Percentiles rank a stretch among this genome's conserved stretches.
Evolutionary conservation across 30 jellyfish, hydroid and myxozoan genomes (phyloP).

Genomic region (Turritopsis dohrnii): DNA sequence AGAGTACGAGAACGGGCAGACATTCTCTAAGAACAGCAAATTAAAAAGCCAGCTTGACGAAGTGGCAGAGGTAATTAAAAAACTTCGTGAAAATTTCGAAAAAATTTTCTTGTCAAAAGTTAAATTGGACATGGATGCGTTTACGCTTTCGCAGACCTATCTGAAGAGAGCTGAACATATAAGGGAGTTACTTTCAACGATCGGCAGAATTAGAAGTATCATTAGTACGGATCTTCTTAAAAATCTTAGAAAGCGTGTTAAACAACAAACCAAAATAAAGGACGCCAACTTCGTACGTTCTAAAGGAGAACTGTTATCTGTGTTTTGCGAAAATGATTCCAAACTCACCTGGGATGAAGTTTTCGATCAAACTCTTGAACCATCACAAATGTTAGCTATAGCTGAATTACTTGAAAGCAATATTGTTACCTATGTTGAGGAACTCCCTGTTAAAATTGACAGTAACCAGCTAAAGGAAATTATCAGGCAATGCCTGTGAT

Average conservation of each 20-base stretch:
- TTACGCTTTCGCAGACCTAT: slow-evolving; percentile 10
- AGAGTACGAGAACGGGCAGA: background rate
- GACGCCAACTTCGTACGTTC: background rate
- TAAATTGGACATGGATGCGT: background rate
- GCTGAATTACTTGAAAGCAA: background rate
- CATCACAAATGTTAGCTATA: too few species aligned
- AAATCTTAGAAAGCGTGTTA: background rate
- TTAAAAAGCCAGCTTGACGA: background rate
- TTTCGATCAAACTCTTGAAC: too few species aligned
- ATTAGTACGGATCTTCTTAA: background rate
- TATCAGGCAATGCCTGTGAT: background rate
- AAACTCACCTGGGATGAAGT: slow-evolving; percentile 10
- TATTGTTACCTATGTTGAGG: background rate
- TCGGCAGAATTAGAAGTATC: background rate
- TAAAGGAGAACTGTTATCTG: background rate
- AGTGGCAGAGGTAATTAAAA: background rate
- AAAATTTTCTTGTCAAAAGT: too few species aligned
- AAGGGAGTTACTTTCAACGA: background rate
- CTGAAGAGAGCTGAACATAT: slow-evolving; percentile 5
- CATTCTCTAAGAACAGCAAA: background rate
- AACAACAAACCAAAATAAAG: background rate
- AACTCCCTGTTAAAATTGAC: background rate
- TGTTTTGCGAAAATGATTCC: slow-evolving; percentile 6
- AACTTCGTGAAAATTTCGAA: background rate
- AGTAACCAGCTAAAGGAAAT: background rate